Conservation (phyloP, 2,797 vertebrate species). For the Sebastiscus albofasciatus region DNA sequence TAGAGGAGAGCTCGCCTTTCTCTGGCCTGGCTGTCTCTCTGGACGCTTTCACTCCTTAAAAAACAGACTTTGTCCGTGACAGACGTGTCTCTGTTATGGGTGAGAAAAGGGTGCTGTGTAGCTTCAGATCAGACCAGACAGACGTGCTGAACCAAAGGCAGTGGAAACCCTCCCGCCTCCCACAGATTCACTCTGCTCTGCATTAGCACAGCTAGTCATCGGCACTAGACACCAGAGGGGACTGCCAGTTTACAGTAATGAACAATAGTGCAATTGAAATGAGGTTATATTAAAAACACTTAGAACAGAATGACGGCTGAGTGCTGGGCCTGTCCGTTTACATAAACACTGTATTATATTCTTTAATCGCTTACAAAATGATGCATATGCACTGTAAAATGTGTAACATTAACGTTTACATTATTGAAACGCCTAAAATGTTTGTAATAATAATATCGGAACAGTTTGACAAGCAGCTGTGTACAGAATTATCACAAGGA, state of each 20-base stretch:
- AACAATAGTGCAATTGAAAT: slow-evolving; percentile 41
- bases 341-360: slow-evolving; percentile 50
- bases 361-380: slow-evolving; percentile 56
- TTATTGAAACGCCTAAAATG: slow-evolving; percentile 28
- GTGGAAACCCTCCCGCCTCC: slow-evolving; percentile 56
- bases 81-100: slow-evolving; percentile 38
- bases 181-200: slow-evolving; percentile 57
- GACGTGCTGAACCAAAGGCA: slow-evolving; percentile 71
- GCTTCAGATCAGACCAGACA: slow-evolving; percentile 61
- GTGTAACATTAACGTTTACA: slow-evolving; percentile 62
- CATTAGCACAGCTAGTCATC: slow-evolving; percentile 59
- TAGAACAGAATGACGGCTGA: slow-evolving; percentile 45
- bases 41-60: slow-evolving; percentile 53
- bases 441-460: slow-evolving; percentile 54
- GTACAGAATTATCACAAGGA: slow-evolving; percentile 29
- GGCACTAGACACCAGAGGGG: slow-evolving; percentile 54
- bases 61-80: slow-evolving; percentile 60
- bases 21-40: slow-evolving; percentile 68
- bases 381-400: slow-evolving; percentile 56
- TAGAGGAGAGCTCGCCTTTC: slow-evolving; percentile 61
- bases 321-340: slow-evolving; percentile 57
- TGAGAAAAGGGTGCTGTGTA: slow-evolving; percentile 44
- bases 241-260: slow-evolving; percentile 55
- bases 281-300: slow-evolving; percentile 13
- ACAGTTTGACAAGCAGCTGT: slow-evolving; percentile 30